Conservation (phyloP, 92 coral and sea anemone genomes). For the Parazoanthus atlanticus region DNA sequence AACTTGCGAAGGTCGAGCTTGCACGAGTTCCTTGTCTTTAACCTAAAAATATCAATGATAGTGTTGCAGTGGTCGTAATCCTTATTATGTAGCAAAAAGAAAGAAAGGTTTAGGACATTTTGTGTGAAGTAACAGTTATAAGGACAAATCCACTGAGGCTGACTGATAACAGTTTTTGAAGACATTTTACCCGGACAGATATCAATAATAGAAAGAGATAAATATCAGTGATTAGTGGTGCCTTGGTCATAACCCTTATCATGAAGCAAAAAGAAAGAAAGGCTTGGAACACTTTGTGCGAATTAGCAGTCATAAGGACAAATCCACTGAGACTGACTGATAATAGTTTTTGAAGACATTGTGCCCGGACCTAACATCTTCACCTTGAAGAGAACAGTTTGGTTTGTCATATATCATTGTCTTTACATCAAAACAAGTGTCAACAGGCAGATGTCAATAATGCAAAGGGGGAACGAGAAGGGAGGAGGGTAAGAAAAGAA, state of each 20-base stretch:
- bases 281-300: background rate
- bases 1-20: conserved; percentile 90
- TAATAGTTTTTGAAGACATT: background rate
- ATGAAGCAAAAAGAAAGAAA: background rate
- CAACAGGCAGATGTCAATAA: background rate
- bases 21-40: conserved; percentile 65
- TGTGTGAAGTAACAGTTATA: background rate
- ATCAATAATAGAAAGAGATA: no score
- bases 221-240: no score
- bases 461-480: background rate
- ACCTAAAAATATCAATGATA: background rate
- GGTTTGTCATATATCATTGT: no score
- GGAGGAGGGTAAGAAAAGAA: no score
- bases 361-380: background rate
- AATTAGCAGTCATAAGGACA: background rate
- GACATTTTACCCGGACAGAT: background rate
- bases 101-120: background rate
- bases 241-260: background rate
- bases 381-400: background rate
- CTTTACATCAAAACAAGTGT: background rate
- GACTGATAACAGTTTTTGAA: background rate
- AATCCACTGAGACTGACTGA: background rate
- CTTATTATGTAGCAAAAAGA: background rate
- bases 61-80: background rate
- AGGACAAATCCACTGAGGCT: background rate